phyloP scores from a whole-genome alignment of 2,113 vertebrate genomes.

The Eonycteris spelaea region DNA sequence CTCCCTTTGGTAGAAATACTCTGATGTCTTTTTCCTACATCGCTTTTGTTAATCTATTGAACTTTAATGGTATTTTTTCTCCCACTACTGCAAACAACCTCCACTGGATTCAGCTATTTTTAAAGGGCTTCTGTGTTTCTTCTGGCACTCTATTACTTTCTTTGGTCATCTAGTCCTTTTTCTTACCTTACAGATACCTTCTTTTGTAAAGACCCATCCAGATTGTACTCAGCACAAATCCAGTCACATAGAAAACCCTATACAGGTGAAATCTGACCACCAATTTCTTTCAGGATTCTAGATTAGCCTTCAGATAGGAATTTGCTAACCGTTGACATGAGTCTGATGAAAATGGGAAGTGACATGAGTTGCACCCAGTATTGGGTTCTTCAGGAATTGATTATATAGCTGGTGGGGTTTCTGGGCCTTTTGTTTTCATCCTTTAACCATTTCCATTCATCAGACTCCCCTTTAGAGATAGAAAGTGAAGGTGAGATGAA shows the following conservation, averaged over 20 bases:
- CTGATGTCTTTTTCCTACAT: not conserved
- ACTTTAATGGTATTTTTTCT: not conserved
- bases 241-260: not conserved
- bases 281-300: not conserved
- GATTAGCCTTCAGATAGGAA: not conserved
- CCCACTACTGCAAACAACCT: not conserved
- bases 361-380: not conserved
- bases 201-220: conserved; percentile 32
- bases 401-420: not conserved
- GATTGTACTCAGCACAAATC: not conserved
- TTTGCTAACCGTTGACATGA: not conserved
- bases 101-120: not conserved
- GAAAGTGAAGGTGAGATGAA: not conserved
- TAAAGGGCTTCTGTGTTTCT: not conserved
- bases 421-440: not conserved
- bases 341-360: not conserved
- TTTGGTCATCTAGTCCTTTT: conserved; percentile 2
- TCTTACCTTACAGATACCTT: not conserved
- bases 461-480: not conserved
- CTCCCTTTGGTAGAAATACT: not conserved
- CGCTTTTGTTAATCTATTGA: not conserved
- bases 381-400: not conserved
- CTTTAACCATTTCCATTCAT: not conserved
- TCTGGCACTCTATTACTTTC: not conserved
- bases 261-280: not conserved